phyloP scores from a whole-genome alignment of 92 coral and sea anemone genomes.

The Zoanthus sansibaricus region DNA sequence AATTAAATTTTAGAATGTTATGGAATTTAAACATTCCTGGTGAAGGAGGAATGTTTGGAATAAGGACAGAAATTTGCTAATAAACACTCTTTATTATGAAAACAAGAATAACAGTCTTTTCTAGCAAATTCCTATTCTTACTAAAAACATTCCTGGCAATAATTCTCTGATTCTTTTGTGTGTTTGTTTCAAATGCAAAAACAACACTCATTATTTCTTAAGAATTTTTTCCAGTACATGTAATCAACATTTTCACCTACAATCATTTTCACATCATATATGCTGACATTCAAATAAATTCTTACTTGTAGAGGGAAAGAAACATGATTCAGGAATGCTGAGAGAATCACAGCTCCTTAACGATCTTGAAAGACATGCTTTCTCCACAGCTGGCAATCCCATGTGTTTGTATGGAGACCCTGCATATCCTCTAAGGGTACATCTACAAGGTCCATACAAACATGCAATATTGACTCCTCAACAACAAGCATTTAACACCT shows the following conservation, averaged over 20 bases:
- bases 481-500: constrained; percentile 20
- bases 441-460: constrained; percentile 28
- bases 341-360: constrained; percentile 38
- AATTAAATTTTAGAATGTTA: no score
- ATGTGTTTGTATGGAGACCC: not conserved
- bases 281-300: not conserved
- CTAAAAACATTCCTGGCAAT: not conserved
- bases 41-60: not conserved
- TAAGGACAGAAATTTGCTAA: not conserved
- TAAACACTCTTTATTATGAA: constrained; percentile 11
- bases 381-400: constrained; percentile 40
- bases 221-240: not conserved
- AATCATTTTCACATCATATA: not conserved
- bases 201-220: not conserved
- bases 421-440: not conserved
- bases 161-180: not conserved
- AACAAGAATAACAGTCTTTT: not conserved
- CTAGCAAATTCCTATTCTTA: not conserved
- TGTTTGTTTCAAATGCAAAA: not conserved
- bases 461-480: constrained; percentile 1
- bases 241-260: not conserved
- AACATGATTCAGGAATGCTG: constrained; percentile 57
- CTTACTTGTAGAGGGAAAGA: not conserved
- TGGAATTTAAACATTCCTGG: not conserved
- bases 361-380: constrained; percentile 24